Percentiles rank a stretch among this genome's conserved stretches.
These are phyloP conservation scores for Melieria picta DNA, from an alignment of 2,888 invertebrate genomes.

Conservation along the genomic window DNA sequence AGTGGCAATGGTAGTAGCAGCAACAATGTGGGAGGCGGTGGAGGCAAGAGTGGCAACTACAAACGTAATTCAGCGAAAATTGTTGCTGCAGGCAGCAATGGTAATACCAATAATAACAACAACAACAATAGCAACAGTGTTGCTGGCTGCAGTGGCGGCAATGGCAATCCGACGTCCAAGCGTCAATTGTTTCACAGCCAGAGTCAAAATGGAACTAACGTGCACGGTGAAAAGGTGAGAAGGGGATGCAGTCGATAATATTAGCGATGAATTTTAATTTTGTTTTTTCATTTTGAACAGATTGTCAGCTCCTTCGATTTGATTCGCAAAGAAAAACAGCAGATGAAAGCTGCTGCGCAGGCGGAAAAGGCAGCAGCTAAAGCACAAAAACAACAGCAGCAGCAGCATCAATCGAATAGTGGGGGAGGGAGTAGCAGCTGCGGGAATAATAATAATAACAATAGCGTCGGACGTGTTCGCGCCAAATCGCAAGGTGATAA, in stretches of 20 bases:
- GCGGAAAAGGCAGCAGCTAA: conserved; percentile 44
- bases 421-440: conserved; percentile 4
- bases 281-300: conserved; percentile 43
- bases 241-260: background rate
- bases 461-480: conserved; percentile 45
- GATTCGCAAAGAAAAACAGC: conserved; percentile 61
- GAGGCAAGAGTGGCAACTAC: conserved; percentile 37
- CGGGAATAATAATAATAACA: conserved; percentile 21
- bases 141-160: conserved; percentile 19
- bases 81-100: conserved; percentile 56
- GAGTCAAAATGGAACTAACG: conserved; percentile 58
- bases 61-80: conserved; percentile 34
- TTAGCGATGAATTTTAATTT: background rate
- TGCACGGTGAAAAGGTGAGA: conserved; percentile 56
- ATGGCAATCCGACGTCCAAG: conserved; percentile 47
- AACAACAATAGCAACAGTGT: conserved; percentile 24
- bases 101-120: conserved; percentile 33
- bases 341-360: conserved; percentile 49
- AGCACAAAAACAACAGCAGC: conserved; percentile 45
- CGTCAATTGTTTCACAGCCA: conserved; percentile 64
- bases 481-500: conserved; percentile 59
- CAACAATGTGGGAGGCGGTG: conserved; percentile 44
- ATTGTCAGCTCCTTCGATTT: conserved; percentile 61
- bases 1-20: conserved; percentile 37
- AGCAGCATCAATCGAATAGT: conserved; percentile 45